Conservation (phyloP, 2,113 vertebrate genomes). For the Prinia subflava region DNA sequence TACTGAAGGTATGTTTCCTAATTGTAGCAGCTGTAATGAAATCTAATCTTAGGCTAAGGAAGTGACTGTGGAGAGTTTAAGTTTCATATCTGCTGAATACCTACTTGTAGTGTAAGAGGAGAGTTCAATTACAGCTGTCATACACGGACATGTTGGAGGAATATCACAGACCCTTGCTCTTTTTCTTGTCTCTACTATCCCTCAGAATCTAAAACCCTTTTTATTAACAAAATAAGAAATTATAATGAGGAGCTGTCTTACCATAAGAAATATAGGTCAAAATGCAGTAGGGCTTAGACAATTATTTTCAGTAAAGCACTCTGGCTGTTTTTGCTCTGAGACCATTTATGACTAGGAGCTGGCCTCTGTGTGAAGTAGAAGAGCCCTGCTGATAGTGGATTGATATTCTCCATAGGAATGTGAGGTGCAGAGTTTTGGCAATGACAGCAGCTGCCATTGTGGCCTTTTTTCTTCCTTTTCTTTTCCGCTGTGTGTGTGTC, state of each 20-base stretch:
- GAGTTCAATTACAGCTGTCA: not conserved
- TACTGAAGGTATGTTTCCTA: not conserved
- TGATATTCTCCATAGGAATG: slow-evolving; percentile 3
- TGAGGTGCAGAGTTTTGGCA: not conserved
- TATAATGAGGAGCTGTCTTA: not conserved
- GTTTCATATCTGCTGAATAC: not conserved
- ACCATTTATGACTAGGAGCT: not conserved
- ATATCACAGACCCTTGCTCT: not conserved
- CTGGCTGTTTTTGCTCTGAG: not conserved
- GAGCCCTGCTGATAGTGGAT: slow-evolving; percentile 10
- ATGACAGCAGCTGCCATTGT: not conserved
- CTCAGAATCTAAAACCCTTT: not conserved
- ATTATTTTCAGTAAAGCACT: not conserved
- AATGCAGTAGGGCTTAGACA: not conserved
- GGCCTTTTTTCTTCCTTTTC: not conserved
- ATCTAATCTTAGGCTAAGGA: not conserved
- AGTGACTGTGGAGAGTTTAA: not conserved
- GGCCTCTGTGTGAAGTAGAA: slow-evolving; percentile 1
- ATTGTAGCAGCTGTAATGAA: not conserved
- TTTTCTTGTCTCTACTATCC: not conserved
- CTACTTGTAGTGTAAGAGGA: not conserved
- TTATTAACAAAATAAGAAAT: not conserved
- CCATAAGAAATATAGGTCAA: not conserved
- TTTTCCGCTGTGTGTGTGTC: not conserved
- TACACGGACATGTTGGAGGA: not conserved